Conservation (phyloP, 2,113 vertebrate genomes). For the Camelus bactrianus region DNA sequence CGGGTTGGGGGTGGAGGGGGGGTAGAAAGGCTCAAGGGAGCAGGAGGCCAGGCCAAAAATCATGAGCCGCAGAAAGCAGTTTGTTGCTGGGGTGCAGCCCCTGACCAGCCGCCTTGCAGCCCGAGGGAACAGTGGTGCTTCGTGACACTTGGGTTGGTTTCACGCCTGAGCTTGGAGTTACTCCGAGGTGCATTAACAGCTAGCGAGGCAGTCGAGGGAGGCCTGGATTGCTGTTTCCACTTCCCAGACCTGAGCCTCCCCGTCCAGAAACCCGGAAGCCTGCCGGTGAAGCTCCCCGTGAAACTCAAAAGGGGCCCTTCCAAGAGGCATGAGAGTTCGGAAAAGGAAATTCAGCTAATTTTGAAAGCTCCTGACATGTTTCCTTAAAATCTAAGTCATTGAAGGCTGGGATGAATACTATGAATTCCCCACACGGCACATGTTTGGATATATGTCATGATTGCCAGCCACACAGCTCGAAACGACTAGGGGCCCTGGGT, state of each 20-base stretch:
- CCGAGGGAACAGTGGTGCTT: not conserved
- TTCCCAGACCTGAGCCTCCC: not conserved
- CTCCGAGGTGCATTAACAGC: not conserved
- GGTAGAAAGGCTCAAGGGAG: not conserved
- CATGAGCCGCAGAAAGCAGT: not conserved
- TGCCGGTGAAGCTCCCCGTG: not conserved
- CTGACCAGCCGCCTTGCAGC: not conserved
- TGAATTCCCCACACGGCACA: not conserved
- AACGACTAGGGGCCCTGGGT: not conserved
- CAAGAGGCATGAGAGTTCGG: not conserved
- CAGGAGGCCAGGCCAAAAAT: not conserved
- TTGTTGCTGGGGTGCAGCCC: not conserved
- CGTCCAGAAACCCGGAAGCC: not conserved
- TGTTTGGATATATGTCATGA: not conserved
- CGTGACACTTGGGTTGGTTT: not conserved
- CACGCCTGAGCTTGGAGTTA: slow-evolving; percentile 15
- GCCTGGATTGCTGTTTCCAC: not conserved
- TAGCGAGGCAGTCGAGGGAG: not conserved
- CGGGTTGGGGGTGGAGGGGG: not conserved
- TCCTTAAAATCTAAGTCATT: not conserved
- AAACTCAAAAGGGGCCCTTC: not conserved
- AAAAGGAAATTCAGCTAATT: slow-evolving; percentile 55
- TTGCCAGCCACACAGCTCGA: not conserved
- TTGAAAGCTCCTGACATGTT: slow-evolving; percentile 53
- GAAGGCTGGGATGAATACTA: not conserved